These are phyloP conservation scores for Melospiza melodia DNA, from an alignment of 2,113 vertebrate genomes.

Conservation along the genomic window DNA sequence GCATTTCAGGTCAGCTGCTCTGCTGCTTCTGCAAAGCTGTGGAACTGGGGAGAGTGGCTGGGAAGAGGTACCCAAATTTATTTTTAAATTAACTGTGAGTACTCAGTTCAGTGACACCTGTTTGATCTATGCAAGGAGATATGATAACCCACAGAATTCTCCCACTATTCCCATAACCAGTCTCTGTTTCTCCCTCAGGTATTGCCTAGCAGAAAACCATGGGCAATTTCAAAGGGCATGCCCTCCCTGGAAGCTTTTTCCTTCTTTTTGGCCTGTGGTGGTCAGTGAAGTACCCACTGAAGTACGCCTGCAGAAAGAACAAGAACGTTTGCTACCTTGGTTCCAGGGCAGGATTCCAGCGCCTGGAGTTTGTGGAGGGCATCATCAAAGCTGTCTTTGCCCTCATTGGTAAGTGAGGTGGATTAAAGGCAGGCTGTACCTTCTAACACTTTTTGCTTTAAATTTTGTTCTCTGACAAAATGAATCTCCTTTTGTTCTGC, in stretches of 20 bases:
- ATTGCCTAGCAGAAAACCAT: constrained; percentile 64
- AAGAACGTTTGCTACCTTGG: constrained; percentile 82
- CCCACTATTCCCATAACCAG: background rate
- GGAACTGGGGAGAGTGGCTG: background rate
- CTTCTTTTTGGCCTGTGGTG: constrained; percentile 91
- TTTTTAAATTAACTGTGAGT: background rate
- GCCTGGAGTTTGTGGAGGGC: constrained; percentile 86
- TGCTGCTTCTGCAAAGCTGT: background rate
- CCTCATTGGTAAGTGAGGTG: constrained; percentile 80
- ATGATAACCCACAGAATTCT: background rate
- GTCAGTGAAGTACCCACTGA: constrained; percentile 85
- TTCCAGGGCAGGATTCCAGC: constrained; percentile 82
- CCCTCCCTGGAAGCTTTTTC: constrained; percentile 90
- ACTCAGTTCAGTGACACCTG: background rate
- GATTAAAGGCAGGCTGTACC: background rate
- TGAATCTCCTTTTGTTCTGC: background rate
- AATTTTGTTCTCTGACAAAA: background rate
- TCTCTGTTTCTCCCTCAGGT: background rate
- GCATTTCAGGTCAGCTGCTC: background rate
- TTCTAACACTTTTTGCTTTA: background rate
- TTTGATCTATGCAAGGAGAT: background rate
- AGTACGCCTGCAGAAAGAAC: constrained; percentile 83
- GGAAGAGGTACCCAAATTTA: background rate
- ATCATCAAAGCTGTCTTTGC: constrained; percentile 79
- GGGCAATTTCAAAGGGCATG: constrained; percentile 94